Percentiles rank a stretch among this genome's conserved stretches.
These are phyloP conservation scores for Timandra comae DNA, from an alignment of 2,888 invertebrate species.

Conservation along the genomic window DNA sequence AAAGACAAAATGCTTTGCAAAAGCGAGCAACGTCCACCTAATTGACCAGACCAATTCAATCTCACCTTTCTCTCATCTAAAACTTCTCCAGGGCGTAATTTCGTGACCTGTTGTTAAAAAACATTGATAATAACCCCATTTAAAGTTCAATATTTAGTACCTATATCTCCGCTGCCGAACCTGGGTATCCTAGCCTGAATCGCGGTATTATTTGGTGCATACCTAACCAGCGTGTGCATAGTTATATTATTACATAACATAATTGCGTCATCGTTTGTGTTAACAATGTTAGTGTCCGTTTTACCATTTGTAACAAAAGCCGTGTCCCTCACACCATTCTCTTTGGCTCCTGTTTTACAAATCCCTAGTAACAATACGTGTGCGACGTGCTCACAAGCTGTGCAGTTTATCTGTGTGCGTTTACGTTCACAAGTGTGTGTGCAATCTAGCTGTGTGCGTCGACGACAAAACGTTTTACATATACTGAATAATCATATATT, in stretches of 20 bases:
- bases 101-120: conserved; percentile 83
- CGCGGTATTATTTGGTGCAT: conserved; percentile 57
- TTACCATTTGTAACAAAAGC: conserved; percentile 46
- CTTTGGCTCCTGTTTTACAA: conserved; percentile 33
- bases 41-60: conserved; percentile 69
- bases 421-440: conserved; percentile 67
- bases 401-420: conserved; percentile 68
- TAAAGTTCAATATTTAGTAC: conserved; percentile 38
- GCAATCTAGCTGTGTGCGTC: conserved; percentile 65
- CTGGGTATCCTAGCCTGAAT: conserved; percentile 42
- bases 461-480: conserved; percentile 54
- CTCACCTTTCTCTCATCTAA: conserved; percentile 96
- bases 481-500: conserved; percentile 55
- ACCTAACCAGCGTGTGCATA: conserved; percentile 62
- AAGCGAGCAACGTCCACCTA: conserved; percentile 74
- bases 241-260: conserved; percentile 65
- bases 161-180: conserved; percentile 72
- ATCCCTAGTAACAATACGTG: conserved; percentile 53
- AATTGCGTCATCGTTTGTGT: conserved; percentile 50
- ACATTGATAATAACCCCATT: conserved; percentile 63
- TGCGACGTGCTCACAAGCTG: conserved; percentile 74
- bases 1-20: conserved; percentile 70
- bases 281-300: conserved; percentile 63
- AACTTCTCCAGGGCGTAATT: conserved; percentile 96
- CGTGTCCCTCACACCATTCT: conserved; percentile 47